Conservation (phyloP, 2,888 invertebrate species). For the Hylaea fasciaria region DNA sequence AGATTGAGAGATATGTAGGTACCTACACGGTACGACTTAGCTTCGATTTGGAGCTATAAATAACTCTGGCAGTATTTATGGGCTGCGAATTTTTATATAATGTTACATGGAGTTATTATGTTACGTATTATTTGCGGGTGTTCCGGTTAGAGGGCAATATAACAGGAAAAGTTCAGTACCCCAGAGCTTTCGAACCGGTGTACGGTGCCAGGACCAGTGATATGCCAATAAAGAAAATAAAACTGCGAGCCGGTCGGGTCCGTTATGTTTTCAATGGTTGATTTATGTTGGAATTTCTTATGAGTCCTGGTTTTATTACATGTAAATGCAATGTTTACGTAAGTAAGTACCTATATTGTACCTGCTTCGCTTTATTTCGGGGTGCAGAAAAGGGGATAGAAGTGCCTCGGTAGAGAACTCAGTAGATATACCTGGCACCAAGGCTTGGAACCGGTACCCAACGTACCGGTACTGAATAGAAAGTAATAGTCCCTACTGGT, state of each 20-base stretch:
- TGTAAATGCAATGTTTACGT: too few relatives aligned
- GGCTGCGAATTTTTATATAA: background rate
- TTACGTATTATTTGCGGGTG: slow-evolving; percentile 7
- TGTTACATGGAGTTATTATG: slow-evolving; percentile 1
- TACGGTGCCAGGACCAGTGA: slow-evolving; percentile 11
- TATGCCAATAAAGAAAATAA: slow-evolving; percentile 14
- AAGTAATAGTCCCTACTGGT: too few relatives aligned
- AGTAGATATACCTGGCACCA: too few relatives aligned
- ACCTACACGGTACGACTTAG: too few relatives aligned
- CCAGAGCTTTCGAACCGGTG: slow-evolving; percentile 28
- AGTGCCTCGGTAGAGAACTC: too few relatives aligned
- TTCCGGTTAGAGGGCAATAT: slow-evolving; percentile 28
- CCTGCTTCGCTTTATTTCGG: too few relatives aligned
- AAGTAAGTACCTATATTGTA: too few relatives aligned
- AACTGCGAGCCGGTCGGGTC: slow-evolving; percentile 6
- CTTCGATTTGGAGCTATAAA: too few relatives aligned
- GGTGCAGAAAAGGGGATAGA: background rate
- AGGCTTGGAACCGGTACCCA: too few relatives aligned
- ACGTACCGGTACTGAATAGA: too few relatives aligned
- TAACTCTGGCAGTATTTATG: too few relatives aligned
- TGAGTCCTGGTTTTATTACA: background rate
- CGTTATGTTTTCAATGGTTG: slow-evolving; percentile 14
- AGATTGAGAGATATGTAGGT: too few relatives aligned
- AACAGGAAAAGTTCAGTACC: slow-evolving; percentile 24
- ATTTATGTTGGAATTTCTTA: background rate